Evolutionary conservation across 2,797 vertebrate species (phyloP), one percentile per base, ranked within the genome.

Genomic region (Sebastes alutus): DNA sequence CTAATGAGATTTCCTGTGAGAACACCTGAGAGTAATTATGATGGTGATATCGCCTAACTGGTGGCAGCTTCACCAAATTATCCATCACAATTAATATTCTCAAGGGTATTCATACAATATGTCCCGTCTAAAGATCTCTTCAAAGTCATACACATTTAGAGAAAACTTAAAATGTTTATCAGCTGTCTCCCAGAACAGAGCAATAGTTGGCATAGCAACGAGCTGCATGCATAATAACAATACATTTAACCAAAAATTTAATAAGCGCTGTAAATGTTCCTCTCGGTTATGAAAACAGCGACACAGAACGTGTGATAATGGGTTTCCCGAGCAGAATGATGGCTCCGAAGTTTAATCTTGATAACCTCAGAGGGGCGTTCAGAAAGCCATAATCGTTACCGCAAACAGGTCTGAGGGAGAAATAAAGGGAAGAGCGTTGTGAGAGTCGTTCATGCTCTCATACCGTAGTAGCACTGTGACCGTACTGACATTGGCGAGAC

Each of bases 401-500:
- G 60, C 82, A 90, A 93, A 90, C 81, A 82, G 80, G 85, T 92
- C 86, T 88, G 55, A 77, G 82, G 82, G 83, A 86, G 76, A 75
- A 90, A 91, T 88, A 84, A 90, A 85, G 73, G 73, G 38, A 82
- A 75, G n/a, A 6, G 71, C 9, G 52, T 49, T 27, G 52, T 13
- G 58, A 84, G 81, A 81, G 72, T 68, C 20, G 65, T 79, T 84
- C 52, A 4, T 25, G 78, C 72, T 75, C 66, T 76, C 49, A 6
- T 62, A 23, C n/a, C 18, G n/a, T 55, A 30, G 77, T 59, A 64
- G 62, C 75, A 56, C 61, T 59, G 76, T 81, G 90, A 91, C 91
- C 81, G 82, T 22, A 27, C 64, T 89, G 89, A 92, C 92, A 89
- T 92, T 93, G 92, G 88, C 62, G 35, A 70, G 55, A 77, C 78